Evolutionary conservation across 2,113 vertebrate genomes (phyloP), one percentile per base, ranked within the genome.

Genomic region (Salminus brasiliensis): DNA sequence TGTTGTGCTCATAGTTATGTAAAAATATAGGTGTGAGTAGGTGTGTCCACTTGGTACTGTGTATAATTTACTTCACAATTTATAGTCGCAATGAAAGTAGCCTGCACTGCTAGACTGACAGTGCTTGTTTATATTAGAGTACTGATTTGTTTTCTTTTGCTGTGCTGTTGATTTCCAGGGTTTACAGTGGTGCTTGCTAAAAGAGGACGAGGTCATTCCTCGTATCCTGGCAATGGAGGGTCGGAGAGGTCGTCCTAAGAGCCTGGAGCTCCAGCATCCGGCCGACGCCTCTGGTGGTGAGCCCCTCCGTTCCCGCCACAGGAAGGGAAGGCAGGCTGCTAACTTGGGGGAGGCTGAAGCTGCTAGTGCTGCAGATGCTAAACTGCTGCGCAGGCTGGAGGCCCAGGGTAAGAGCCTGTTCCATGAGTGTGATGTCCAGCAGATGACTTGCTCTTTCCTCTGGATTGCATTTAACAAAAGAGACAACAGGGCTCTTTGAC

Each of bases 121-220:
- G 4, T 15, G 4, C 12, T 21, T 45, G 39, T 71, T 29, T 52
- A 27, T 41, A 43, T 16, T 36, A 29, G 21, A 29, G 7, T 49
- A 16, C 53, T 78, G 10, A 30, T 36, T 49, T 39, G 55, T 27
- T 47, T 23, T 3, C 4, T 29, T 39, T 34, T 70, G 60, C 1
- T 18, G 36, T 16, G 49, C 0, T 66, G 3, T 75, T 11, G 41
- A 67, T 71, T 69, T 72, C 66, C 93, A 98, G 97, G 97, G 97
- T 57, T 87, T 96, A 86, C 96, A 98, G 91, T 98, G 97, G 97
- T 93, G 92, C 89, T 89, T 94, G 65, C 90, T 99, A 92, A 93
- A 94, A 83, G 94, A 96, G 62, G 95, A 98, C 45, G 95, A 97
- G 55, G 92, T 97, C 4, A 18, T 93, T 83, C 92, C 95, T 45